phyloP scores from a whole-genome alignment of 1,140 invertebrate species.

The Daktulosphaira vitifoliae region DNA sequence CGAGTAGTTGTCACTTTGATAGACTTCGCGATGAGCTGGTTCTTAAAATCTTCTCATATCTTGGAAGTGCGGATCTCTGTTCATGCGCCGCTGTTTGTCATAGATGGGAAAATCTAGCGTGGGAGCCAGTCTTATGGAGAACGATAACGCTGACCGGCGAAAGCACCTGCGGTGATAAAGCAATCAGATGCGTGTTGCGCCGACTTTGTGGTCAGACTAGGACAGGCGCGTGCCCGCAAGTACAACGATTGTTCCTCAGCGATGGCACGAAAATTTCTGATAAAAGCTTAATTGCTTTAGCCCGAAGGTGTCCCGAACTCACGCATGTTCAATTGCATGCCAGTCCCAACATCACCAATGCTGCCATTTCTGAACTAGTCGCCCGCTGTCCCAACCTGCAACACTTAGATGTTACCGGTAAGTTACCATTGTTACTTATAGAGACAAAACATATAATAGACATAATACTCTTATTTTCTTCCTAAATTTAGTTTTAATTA shows the following conservation, averaged over 20 bases:
- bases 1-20: constrained; percentile 42
- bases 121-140: constrained; percentile 70
- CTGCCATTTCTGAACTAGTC: constrained; percentile 55
- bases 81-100: constrained; percentile 69
- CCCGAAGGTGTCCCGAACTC: constrained; percentile 61
- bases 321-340: constrained; percentile 61
- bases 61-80: constrained; percentile 70
- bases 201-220: constrained; percentile 51
- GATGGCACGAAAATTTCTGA: constrained; percentile 68
- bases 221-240: constrained; percentile 47
- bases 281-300: constrained; percentile 58
- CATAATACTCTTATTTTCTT: no score
- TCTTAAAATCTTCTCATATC: constrained; percentile 58
- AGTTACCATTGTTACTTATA: no score
- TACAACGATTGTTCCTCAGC: constrained; percentile 57
- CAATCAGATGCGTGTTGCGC: constrained; percentile 55
- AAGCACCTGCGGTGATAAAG: constrained; percentile 56
- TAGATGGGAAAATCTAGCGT: constrained; percentile 70
- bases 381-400: constrained; percentile 59
- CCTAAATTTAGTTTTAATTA: no score
- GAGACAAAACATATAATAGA: no score
- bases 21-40: constrained; percentile 49
- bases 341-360: constrained; percentile 58
- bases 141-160: constrained; percentile 57
- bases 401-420: constrained; percentile 66